Evolutionary conservation across 37 sponge, comb jelly and placozoan species (phyloP).

Genomic region (Chondrilla cf. caribensis): DNA sequence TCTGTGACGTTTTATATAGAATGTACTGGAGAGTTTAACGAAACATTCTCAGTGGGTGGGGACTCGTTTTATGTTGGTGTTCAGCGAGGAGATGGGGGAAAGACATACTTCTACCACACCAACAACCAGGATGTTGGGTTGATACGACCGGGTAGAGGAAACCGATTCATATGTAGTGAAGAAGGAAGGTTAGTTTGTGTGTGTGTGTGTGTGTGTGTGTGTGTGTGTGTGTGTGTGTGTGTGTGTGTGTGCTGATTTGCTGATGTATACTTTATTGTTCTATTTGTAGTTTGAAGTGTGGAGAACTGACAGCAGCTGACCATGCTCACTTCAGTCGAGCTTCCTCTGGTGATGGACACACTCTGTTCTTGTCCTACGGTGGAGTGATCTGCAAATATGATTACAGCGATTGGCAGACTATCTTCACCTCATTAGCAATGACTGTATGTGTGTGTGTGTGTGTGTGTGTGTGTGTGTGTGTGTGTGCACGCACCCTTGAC

Average conservation of each 20-base stretch:
- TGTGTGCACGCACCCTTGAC: background rate
- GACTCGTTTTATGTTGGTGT: background rate
- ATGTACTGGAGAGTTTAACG: background rate
- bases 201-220: conserved; percentile 24
- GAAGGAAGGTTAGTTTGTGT: background rate
- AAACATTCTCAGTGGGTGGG: background rate
- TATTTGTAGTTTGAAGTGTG: background rate
- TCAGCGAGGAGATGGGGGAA: background rate
- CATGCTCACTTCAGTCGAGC: conserved; percentile 1
- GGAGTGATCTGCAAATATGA: background rate
- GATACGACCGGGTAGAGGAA: too few species aligned
- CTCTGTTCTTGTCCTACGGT: background rate
- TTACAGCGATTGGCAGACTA: background rate
- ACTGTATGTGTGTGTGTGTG: conserved; percentile 18
- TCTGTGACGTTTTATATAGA: background rate
- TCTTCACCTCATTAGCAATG: background rate
- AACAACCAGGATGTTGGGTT: background rate
- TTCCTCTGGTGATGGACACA: background rate
- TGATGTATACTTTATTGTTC: background rate
- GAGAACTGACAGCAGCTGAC: background rate
- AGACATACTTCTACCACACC: background rate
- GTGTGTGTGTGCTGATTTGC: conserved; percentile 18
- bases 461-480: background rate
- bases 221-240: conserved; percentile 29
- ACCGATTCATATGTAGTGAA: too few species aligned